phyloP scores from a whole-genome alignment of 2,797 vertebrate genomes.

The Potorous gilbertii region DNA sequence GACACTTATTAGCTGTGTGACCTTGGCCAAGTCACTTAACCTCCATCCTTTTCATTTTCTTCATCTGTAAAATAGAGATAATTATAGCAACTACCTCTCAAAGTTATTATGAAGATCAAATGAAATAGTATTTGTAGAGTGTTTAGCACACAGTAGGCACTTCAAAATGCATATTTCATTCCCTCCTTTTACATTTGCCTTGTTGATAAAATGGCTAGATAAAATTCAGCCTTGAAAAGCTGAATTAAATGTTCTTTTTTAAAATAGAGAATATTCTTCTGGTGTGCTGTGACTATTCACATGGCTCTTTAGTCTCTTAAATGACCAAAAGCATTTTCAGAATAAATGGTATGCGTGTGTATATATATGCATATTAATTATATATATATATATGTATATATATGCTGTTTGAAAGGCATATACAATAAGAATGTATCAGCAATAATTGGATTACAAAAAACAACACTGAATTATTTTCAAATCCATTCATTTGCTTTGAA shows the following conservation, averaged over 20 bases:
- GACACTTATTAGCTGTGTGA: background rate
- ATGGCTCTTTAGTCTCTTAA: constrained; percentile 14
- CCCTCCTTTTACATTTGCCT: constrained; percentile 5
- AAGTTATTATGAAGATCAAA: background rate
- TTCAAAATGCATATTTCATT: background rate
- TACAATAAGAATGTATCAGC: constrained; percentile 13
- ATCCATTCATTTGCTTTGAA: constrained; percentile 6
- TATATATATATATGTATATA: background rate
- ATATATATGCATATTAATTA: background rate
- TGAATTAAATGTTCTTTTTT: constrained; percentile 28
- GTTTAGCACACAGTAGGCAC: background rate
- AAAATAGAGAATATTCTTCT: constrained; percentile 45
- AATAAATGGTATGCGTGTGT: background rate
- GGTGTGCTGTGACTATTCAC: background rate
- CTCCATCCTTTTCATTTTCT: background rate
- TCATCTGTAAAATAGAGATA: background rate
- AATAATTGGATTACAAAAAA: constrained; percentile 2
- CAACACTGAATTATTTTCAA: background rate
- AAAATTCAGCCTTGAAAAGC: constrained; percentile 16
- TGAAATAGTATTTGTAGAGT: background rate
- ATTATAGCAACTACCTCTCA: background rate
- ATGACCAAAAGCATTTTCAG: constrained; percentile 8
- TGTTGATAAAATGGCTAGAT: background rate
- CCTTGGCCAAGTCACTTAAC: background rate
- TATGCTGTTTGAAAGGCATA: constrained; percentile 3